These are phyloP conservation scores for Acleris literana DNA, from an alignment of 2,888 invertebrate species.

Conservation along the genomic window DNA sequence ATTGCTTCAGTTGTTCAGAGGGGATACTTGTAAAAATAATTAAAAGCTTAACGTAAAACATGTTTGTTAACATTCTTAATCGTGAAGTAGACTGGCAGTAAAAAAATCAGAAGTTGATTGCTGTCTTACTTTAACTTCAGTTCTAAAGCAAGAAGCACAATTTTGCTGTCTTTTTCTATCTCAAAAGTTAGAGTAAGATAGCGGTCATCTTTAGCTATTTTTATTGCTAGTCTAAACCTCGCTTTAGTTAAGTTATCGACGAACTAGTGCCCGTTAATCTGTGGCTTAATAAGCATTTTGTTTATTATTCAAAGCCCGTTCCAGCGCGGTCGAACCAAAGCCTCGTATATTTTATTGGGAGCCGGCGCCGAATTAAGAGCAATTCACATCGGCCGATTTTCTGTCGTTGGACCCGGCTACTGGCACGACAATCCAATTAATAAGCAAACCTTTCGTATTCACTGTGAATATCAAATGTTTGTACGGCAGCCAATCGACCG, in stretches of 20 bases:
- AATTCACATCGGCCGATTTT: conserved; percentile 72
- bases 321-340: conserved; percentile 53
- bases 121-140: too few species aligned
- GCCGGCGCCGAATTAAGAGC: conserved; percentile 66
- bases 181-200: too few species aligned
- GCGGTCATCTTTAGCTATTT: background rate
- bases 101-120: too few species aligned
- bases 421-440: conserved; percentile 76
- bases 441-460: conserved; percentile 77
- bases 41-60: too few species aligned
- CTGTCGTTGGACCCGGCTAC: conserved; percentile 54
- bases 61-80: too few species aligned
- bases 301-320: conserved; percentile 63
- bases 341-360: conserved; percentile 63
- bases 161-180: too few species aligned
- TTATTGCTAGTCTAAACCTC: too few species aligned
- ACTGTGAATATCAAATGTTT: conserved; percentile 77
- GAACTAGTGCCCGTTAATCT: conserved; percentile 36
- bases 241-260: conserved; percentile 5
- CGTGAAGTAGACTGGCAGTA: background rate
- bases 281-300: conserved; percentile 48
- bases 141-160: too few species aligned
- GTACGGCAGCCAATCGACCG: conserved; percentile 61
- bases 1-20: too few species aligned
- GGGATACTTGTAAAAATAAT: too few species aligned